Evolutionary conservation across 2,888 invertebrate species (phyloP).

Genomic region (Salticus scenicus): DNA sequence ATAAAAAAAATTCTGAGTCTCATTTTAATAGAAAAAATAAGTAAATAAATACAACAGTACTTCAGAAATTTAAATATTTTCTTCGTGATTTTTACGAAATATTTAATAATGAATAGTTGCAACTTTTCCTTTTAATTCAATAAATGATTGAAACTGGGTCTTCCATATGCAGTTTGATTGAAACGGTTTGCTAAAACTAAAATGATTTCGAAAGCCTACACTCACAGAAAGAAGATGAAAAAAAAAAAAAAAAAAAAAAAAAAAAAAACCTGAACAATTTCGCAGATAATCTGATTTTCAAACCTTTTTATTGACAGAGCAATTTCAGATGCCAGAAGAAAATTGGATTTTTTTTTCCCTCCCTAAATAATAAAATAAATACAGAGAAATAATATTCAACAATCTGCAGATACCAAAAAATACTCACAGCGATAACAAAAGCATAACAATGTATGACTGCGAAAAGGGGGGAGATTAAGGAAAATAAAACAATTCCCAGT

Average conservation of each 20-base stretch:
- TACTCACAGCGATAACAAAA: background rate
- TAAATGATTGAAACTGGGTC: too few species aligned
- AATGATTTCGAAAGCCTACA: too few species aligned
- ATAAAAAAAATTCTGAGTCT: too few species aligned
- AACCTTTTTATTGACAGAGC: background rate
- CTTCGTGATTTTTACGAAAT: too few species aligned
- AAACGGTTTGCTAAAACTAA: too few species aligned
- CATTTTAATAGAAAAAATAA: too few species aligned
- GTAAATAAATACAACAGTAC: too few species aligned
- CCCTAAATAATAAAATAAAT: background rate
- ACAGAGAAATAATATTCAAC: background rate
- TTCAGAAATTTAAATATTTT: too few species aligned
- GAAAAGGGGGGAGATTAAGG: background rate
- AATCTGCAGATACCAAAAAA: background rate
- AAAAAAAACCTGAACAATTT: background rate
- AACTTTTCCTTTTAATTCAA: background rate
- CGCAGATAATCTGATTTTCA: background rate
- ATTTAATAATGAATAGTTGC: too few species aligned
- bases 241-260: background rate
- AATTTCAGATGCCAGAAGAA: background rate
- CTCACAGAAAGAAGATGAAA: background rate
- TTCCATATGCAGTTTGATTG: too few species aligned
- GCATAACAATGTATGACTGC: background rate
- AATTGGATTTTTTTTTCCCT: constrained; percentile 7
- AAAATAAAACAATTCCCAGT: background rate